Evolutionary conservation across 2,888 invertebrate genomes (phyloP), one percentile per base, ranked within the genome.

Genomic region (Malthinus flaveolus): DNA sequence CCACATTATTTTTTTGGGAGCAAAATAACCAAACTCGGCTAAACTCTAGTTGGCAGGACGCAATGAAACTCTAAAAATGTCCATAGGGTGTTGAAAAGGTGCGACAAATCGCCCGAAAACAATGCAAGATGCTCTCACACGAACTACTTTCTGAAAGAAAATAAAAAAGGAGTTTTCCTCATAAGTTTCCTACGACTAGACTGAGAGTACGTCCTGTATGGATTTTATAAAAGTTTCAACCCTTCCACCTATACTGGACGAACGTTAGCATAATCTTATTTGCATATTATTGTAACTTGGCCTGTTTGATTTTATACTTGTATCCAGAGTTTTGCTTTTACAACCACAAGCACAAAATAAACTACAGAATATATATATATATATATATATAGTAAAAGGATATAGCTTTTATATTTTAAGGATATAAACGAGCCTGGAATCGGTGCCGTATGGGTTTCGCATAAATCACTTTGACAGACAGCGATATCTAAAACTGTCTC

Each of bases 401-500:
- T 42, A 42, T 65, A 61, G 65, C 65, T 65, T 65, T 65, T 65
- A 65, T 65, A 63, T 65, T 61, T 23, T 63, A 65, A 65, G 63
- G 65, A 65, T 65, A 65, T 65, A 65, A 63, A 63, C 62, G 63
- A 63, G 62, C 61, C 59, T 56, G 58, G 63, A 63, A 65, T 65
- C 65, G 63, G 59, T 65, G 63, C 53, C 70, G 70, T 73, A 73
- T 75, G 70, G 74, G 72, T 73, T 75, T 72, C 73, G 72, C 75
- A 76, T 76, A 75, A 76, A 76, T 76, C 75, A 76, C 72, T 73
- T 71, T 75, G 75, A 75, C 73, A 71, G 75, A 74, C 75, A 75
- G 74, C 73, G 72, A 73, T 74, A 75, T 75, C 74, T 71, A 72
- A 70, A 69, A 65, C 69, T 68, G 70, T 66, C 70, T 68, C 67